phyloP scores from a whole-genome alignment of 2,888 invertebrate species.

The Luperina testacea region DNA sequence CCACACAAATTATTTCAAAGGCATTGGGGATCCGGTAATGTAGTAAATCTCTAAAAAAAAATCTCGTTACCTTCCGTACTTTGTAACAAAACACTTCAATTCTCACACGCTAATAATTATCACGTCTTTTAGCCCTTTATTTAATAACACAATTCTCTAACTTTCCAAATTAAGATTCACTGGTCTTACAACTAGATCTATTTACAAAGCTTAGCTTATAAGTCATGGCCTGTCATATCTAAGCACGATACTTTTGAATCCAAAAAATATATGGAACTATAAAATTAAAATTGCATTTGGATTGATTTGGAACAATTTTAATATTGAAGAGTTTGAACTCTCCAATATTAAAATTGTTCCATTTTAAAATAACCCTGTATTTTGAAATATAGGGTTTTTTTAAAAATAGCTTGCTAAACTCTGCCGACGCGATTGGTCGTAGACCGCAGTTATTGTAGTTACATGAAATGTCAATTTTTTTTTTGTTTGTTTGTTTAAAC shows the following conservation, averaged over 20 bases:
- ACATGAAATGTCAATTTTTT: no score
- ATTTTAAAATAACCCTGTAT: no score
- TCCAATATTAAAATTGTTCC: no score
- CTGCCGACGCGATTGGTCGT: no score
- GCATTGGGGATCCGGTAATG: neutral
- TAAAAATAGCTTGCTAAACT: no score
- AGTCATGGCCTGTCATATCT: neutral
- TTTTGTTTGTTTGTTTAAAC: no score
- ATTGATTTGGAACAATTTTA: neutral
- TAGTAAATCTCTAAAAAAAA: neutral
- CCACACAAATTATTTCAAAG: neutral
- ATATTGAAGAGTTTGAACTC: neutral
- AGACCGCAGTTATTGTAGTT: no score
- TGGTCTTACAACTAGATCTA: slow-evolving; percentile 36
- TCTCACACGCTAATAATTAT: slow-evolving; percentile 49
- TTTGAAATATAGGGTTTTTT: no score
- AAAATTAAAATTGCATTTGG: neutral
- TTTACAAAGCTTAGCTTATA: slow-evolving; percentile 49
- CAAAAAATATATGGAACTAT: neutral
- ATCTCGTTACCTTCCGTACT: slow-evolving; percentile 16
- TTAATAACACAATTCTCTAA: slow-evolving; percentile 19
- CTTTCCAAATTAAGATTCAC: slow-evolving; percentile 33
- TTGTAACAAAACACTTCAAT: neutral
- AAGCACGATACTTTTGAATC: neutral
- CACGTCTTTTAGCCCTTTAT: slow-evolving; percentile 46